Evolutionary conservation across 2,113 vertebrate species (phyloP).

Genomic region (Odocoileus virginianus): DNA sequence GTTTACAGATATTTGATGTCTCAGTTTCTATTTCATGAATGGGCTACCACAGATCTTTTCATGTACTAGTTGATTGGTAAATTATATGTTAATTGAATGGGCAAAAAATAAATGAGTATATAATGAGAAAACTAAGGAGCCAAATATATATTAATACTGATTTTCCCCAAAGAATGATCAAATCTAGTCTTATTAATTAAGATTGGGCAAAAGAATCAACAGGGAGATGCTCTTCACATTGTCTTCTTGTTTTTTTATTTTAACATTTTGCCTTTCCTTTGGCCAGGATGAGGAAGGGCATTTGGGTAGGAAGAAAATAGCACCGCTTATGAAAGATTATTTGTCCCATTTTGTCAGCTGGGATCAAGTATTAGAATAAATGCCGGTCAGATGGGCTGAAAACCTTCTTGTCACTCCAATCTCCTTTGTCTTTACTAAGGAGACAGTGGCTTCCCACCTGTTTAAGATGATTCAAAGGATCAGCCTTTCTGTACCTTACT

Average conservation of each 20-base stretch:
- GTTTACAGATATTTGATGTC: background rate
- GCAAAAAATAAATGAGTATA: background rate
- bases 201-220: background rate
- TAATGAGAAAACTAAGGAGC: background rate
- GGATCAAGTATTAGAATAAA: background rate
- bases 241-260: background rate
- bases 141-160: background rate
- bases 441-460: background rate
- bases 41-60: background rate
- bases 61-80: background rate
- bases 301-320: background rate
- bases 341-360: background rate
- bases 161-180: background rate
- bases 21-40: background rate
- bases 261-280: background rate
- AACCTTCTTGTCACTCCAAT: background rate
- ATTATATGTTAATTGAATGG: background rate
- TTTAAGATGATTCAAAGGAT: background rate
- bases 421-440: background rate
- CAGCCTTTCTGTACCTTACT: background rate
- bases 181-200: background rate
- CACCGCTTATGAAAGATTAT: background rate
- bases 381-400: background rate
- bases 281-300: background rate
- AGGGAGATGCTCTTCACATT: background rate